Conservation (phyloP, 2,888 invertebrate species). For the Endotricha flammealis region DNA sequence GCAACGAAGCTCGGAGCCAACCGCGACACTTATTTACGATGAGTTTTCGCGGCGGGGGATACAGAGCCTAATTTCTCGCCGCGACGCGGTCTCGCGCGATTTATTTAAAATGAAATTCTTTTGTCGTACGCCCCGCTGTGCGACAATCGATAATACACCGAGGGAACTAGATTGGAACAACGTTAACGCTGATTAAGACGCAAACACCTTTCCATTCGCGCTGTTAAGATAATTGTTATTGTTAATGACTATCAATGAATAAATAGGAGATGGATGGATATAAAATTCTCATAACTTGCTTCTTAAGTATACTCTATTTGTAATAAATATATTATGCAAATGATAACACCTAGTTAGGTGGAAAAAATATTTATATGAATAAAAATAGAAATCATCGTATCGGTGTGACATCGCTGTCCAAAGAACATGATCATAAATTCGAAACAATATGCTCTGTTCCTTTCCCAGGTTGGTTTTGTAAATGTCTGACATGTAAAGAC, state of each 20-base stretch:
- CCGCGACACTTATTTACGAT: conserved; percentile 72
- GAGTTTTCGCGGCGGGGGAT: conserved; percentile 74
- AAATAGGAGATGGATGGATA: conserved; percentile 14
- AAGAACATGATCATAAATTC: conserved; percentile 24
- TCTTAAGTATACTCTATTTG: too few species aligned
- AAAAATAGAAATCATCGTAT: conserved; percentile 9
- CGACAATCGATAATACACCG: conserved; percentile 63
- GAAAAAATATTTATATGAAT: conserved; percentile 4
- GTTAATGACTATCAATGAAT: conserved; percentile 33
- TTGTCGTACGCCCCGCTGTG: conserved; percentile 68
- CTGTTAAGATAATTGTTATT: conserved; percentile 42
- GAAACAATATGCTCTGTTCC: conserved; percentile 30
- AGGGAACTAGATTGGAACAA: conserved; percentile 58
- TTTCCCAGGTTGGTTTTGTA: conserved; percentile 29
- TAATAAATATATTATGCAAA: conserved; percentile 4
- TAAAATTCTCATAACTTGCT: conserved; percentile 14
- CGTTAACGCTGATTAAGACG: conserved; percentile 58
- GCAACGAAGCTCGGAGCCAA: conserved; percentile 41
- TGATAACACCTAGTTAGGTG: conserved; percentile 6
- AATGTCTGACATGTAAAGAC: conserved; percentile 46
- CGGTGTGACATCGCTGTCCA: conserved; percentile 7
- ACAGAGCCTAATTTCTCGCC: conserved; percentile 71
- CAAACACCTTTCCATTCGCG: conserved; percentile 51
- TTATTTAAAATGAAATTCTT: conserved; percentile 72
- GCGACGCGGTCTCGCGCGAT: conserved; percentile 72